phyloP scores from a whole-genome alignment of 2,888 invertebrate species.

The Cybosia mesomella region DNA sequence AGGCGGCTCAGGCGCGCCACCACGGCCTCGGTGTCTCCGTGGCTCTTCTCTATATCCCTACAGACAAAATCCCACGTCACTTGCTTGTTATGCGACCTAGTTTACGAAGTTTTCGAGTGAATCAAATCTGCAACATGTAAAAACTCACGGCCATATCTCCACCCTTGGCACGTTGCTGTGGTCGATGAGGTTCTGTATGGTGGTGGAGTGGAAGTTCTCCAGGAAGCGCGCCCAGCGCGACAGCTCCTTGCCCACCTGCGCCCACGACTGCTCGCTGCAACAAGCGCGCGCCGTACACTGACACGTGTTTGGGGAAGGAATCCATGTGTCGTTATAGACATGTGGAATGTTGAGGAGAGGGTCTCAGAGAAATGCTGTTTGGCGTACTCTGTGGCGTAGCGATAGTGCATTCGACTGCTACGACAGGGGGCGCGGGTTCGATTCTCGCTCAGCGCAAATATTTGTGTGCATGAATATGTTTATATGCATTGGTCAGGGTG shows the following conservation, averaged over 20 bases:
- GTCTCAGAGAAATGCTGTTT: too few relatives aligned
- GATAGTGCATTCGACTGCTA: too few relatives aligned
- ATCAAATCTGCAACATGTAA: too few relatives aligned
- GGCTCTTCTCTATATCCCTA: constrained; percentile 75
- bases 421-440: too few relatives aligned
- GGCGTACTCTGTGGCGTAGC: too few relatives aligned
- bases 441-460: too few relatives aligned
- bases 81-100: background rate
- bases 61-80: background rate
- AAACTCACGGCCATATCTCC: constrained; percentile 71
- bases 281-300: background rate
- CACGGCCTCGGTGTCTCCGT: constrained; percentile 58
- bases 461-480: too few relatives aligned
- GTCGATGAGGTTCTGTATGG: constrained; percentile 66
- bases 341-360: too few relatives aligned
- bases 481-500: too few relatives aligned
- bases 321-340: too few relatives aligned
- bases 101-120: background rate
- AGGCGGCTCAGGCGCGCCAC: constrained; percentile 35
- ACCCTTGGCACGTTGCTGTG: constrained; percentile 50
- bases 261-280: constrained; percentile 72
- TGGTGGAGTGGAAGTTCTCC: constrained; percentile 76
- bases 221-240: constrained; percentile 81
- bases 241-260: constrained; percentile 73
- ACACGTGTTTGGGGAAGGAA: background rate